Conservation (phyloP, 2,888 invertebrate genomes). For the Zygogramma bicolorata region DNA sequence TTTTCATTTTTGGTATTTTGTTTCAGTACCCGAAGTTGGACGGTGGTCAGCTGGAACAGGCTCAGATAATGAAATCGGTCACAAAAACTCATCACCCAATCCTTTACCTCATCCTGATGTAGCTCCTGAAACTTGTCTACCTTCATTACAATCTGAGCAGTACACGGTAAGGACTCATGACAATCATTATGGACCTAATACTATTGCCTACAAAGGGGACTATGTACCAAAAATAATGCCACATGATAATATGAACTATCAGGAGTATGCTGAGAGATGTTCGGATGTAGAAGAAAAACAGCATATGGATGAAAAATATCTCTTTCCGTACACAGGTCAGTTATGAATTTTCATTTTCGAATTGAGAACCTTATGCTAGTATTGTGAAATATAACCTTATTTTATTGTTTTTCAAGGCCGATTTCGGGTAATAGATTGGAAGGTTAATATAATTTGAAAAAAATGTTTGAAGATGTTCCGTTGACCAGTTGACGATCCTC, state of each 20-base stretch:
- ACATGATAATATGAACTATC: constrained; percentile 64
- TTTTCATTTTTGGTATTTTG: background rate
- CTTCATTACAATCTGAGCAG: constrained; percentile 69
- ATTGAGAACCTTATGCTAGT: too few species aligned
- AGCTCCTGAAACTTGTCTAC: constrained; percentile 73
- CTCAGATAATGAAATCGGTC: constrained; percentile 79
- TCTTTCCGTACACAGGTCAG: constrained; percentile 85
- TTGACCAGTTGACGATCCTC: too few species aligned
- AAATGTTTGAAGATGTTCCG: too few species aligned
- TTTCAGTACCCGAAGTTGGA: constrained; percentile 67
- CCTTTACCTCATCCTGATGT: constrained; percentile 85
- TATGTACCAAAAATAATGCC: constrained; percentile 62
- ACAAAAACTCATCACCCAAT: constrained; percentile 75
- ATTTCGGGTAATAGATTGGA: constrained; percentile 38
- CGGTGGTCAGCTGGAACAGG: constrained; percentile 86
- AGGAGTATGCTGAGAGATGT: constrained; percentile 75
- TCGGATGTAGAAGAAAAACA: constrained; percentile 81
- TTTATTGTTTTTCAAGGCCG: constrained; percentile 37
- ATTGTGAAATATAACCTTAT: background rate
- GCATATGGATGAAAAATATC: constrained; percentile 81
- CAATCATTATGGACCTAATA: constrained; percentile 59
- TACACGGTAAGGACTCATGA: constrained; percentile 62
- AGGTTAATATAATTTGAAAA: too few species aligned
- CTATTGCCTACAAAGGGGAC: constrained; percentile 57
- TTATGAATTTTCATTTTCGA: background rate